Conservation (phyloP, 1,140 invertebrate genomes). For the Charaxes varanes region DNA sequence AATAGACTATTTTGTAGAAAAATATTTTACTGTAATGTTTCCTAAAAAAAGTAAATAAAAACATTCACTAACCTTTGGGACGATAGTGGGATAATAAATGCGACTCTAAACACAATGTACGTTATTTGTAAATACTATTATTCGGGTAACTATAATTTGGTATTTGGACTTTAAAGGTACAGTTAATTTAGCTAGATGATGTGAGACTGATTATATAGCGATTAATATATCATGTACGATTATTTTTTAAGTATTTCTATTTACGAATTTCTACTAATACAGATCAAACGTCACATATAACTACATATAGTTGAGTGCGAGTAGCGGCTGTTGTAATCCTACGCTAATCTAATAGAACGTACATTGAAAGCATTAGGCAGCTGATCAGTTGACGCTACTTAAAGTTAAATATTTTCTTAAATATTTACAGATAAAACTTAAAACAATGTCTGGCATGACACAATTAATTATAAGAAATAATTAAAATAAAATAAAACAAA, state of each 20-base stretch:
- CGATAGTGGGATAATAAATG: slow-evolving; percentile 13
- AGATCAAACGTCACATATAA: no score
- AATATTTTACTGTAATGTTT: slow-evolving; percentile 7
- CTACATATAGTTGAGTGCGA: not conserved
- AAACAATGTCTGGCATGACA: slow-evolving; percentile 42
- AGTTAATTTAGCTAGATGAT: not conserved
- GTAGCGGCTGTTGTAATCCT: not conserved
- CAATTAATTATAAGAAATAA: slow-evolving; percentile 33
- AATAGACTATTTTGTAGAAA: no score
- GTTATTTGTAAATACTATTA: slow-evolving; percentile 3
- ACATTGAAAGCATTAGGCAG: slow-evolving; percentile 9
- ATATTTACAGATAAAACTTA: slow-evolving; percentile 47
- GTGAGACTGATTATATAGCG: not conserved
- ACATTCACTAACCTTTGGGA: slow-evolving; percentile 46
- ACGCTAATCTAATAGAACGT: slow-evolving; percentile 1
- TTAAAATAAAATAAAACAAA: slow-evolving; percentile 47
- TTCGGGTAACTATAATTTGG: slow-evolving; percentile 40
- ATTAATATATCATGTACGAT: no score
- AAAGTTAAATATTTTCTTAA: slow-evolving; percentile 34
- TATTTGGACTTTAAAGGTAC: slow-evolving; percentile 5
- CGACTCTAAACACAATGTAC: not conserved
- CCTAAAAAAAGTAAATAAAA: slow-evolving; percentile 9
- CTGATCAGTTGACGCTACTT: slow-evolving; percentile 18
- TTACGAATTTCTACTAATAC: no score
- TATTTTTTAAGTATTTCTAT: no score